Evolutionary conservation across 2,797 vertebrate genomes (phyloP).

Genomic region (Triplophysa yarkandensis): DNA sequence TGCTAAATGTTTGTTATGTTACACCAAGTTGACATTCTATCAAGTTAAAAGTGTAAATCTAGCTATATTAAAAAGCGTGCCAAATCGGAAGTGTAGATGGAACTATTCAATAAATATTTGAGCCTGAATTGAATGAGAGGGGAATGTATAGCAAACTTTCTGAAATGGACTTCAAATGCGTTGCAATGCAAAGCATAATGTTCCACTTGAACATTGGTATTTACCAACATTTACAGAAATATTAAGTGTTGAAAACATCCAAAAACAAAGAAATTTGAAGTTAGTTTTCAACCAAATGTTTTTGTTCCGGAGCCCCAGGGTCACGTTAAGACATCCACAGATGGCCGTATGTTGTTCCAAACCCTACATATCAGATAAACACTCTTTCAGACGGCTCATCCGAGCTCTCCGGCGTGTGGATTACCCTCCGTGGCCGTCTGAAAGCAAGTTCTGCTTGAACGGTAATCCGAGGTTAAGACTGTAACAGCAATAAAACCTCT

Average conservation of each 20-base stretch:
- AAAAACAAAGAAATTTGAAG: not conserved
- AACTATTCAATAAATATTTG: not conserved
- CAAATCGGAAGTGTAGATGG: not conserved
- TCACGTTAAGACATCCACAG: conserved; percentile 11
- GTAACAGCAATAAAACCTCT: conserved; percentile 38
- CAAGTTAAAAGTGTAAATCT: conserved; percentile 6
- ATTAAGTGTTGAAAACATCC: not conserved
- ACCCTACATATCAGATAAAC: conserved; percentile 42
- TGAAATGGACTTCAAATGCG: not conserved
- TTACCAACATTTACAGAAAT: too few relatives aligned
- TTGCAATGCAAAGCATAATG: not conserved
- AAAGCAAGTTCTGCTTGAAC: conserved; percentile 47
- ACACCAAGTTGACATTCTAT: not conserved
- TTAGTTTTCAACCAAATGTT: too few relatives aligned
- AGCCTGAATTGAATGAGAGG: not conserved
- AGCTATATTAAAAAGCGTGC: not conserved
- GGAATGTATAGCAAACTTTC: not conserved
- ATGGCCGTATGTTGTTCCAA: not conserved
- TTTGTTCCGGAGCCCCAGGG: not conserved
- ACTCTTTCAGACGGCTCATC: conserved; percentile 41
- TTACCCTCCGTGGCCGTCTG: conserved; percentile 38
- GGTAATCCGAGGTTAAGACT: conserved; percentile 52
- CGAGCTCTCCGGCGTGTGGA: conserved; percentile 37
- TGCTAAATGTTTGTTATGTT: not conserved
- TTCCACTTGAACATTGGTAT: too few relatives aligned